phyloP scores from a whole-genome alignment of 23 tunicate species.

The Ascidia mentula region DNA sequence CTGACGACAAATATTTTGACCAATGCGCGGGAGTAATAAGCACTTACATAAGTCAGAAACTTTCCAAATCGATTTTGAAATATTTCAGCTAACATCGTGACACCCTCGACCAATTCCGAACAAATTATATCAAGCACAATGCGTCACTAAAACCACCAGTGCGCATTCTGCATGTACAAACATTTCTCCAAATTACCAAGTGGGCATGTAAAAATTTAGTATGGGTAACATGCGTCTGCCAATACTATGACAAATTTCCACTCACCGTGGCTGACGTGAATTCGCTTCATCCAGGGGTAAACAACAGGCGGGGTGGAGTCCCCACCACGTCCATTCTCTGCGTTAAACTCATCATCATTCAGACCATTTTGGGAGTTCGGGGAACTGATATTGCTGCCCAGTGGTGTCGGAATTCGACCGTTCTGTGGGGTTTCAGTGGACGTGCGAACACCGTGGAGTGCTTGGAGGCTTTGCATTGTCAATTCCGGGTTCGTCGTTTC shows the following conservation, averaged over 20 bases:
- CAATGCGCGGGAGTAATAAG: no score
- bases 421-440: background rate
- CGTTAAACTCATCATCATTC: slow-evolving; percentile 12
- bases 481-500: background rate
- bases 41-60: no score
- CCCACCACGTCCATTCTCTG: slow-evolving; percentile 12
- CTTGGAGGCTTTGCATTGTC: background rate
- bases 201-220: no score
- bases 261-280: slow-evolving; percentile 94
- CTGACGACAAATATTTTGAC: no score
- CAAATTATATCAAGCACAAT: no score
- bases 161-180: no score
- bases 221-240: no score
- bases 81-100: no score
- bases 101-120: no score
- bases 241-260: background rate
- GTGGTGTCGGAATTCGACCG: slow-evolving; percentile 1
- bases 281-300: slow-evolving; percentile 93
- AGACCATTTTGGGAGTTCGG: slow-evolving; percentile 18
- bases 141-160: no score
- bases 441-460: background rate
- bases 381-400: slow-evolving; percentile 23
- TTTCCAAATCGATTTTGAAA: no score
- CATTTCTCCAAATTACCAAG: no score
- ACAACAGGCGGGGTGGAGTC: slow-evolving; percentile 49